Evolutionary conservation across 2,797 vertebrate species (phyloP).

Genomic region (Perodicticus potto): DNA sequence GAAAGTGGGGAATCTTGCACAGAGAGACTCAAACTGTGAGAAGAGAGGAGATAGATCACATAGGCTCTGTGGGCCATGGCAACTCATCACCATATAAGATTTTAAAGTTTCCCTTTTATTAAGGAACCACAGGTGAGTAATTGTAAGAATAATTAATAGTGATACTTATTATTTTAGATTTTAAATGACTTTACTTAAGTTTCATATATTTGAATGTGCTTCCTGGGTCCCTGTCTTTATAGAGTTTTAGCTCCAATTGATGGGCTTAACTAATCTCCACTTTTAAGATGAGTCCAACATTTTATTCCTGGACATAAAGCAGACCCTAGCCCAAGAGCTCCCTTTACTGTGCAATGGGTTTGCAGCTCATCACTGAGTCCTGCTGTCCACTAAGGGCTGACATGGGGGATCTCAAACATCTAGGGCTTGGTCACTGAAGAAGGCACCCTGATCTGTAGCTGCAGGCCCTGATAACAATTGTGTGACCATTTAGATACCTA

Average conservation of each 20-base stretch:
- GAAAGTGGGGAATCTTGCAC: neutral
- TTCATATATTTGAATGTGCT: neutral
- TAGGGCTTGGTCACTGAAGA: neutral
- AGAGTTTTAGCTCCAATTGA: neutral
- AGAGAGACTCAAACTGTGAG: neutral
- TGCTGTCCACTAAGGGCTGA: neutral
- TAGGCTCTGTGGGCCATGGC: neutral
- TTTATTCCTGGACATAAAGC: neutral
- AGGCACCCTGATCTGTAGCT: neutral
- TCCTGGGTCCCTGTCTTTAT: neutral
- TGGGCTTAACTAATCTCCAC: neutral
- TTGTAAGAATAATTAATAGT: neutral
- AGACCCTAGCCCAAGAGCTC: neutral
- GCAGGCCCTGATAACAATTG: neutral
- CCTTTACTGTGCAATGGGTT: neutral
- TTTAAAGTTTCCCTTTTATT: neutral
- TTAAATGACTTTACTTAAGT: conserved; percentile 43
- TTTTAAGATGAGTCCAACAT: neutral
- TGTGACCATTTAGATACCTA: neutral
- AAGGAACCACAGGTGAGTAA: neutral
- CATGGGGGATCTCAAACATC: neutral
- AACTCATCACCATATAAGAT: neutral
- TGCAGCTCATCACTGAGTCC: neutral
- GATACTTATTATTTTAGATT: conserved; percentile 32
- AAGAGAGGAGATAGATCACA: neutral